Conservation (phyloP, 37 sponge, comb jelly and placozoan genomes). For the Aplysina aerophoba region DNA sequence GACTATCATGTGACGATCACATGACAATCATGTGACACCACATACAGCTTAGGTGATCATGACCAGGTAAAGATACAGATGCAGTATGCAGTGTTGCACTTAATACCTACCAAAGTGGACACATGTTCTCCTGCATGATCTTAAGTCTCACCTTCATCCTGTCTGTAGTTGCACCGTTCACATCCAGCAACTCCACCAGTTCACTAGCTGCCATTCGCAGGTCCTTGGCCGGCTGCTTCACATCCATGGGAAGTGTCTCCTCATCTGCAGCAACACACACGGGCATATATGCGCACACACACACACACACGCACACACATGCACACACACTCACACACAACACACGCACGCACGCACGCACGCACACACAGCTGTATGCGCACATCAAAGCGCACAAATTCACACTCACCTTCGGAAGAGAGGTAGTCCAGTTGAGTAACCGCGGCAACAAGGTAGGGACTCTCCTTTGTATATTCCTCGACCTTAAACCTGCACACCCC, state of each 20-base stretch:
- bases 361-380: not conserved
- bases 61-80: not conserved
- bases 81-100: not conserved
- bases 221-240: conserved; percentile 28
- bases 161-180: conserved; percentile 23
- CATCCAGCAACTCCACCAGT: conserved; percentile 60
- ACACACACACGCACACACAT: not conserved
- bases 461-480: conserved; percentile 45
- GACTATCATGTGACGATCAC: too few relatives aligned
- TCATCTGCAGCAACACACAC: not conserved
- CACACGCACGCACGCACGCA: not conserved
- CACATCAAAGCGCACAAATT: not conserved
- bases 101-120: not conserved
- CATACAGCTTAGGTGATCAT: too few relatives aligned
- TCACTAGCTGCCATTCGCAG: conserved; percentile 47
- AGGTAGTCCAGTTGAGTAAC: conserved; percentile 70
- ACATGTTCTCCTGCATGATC: not conserved
- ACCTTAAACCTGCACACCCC: conserved; percentile 70
- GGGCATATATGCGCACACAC: not conserved
- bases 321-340: not conserved
- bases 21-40: too few relatives aligned
- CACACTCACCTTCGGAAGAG: conserved; percentile 17
- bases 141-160: conserved; percentile 55
- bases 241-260: conserved; percentile 27
- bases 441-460: conserved; percentile 49